Evolutionary conservation across 2,888 invertebrate species (phyloP).

Genomic region (Oegoconia quadripuncta): DNA sequence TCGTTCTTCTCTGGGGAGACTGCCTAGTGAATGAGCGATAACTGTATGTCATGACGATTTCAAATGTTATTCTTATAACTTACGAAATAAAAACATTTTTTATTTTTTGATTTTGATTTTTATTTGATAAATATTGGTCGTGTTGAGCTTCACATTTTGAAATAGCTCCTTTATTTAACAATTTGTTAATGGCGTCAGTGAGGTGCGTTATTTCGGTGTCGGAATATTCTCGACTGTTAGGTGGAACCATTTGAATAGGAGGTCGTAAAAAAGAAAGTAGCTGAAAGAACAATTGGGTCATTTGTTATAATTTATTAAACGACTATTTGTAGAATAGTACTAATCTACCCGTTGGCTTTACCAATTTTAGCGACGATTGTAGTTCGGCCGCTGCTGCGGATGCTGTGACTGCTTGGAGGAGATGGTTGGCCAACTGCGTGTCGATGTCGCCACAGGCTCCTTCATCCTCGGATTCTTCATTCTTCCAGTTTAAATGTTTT

Average conservation of each 20-base stretch:
- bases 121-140: constrained; percentile 5
- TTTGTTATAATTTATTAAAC: constrained; percentile 1
- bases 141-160: not conserved
- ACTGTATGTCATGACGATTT: too few species aligned
- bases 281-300: constrained; percentile 11
- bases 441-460: constrained; percentile 7
- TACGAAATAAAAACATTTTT: too few species aligned
- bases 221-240: constrained; percentile 1
- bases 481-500: constrained; percentile 12
- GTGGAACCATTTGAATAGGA: not conserved
- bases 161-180: constrained; percentile 3
- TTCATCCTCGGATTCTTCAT: constrained; percentile 4
- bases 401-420: constrained; percentile 9
- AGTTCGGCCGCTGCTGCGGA: constrained; percentile 6
- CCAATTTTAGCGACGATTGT: constrained; percentile 12
- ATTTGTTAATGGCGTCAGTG: constrained; percentile 3
- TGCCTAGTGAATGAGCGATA: too few species aligned
- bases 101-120: too few species aligned
- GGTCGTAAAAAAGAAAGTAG: constrained; percentile 1
- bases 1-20: too few species aligned
- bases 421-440: constrained; percentile 1
- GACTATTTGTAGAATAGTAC: constrained; percentile 3
- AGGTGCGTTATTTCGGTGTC: constrained; percentile 1
- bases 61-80: too few species aligned
- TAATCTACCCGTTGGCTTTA: constrained; percentile 10